Evolutionary conservation across 2,888 invertebrate genomes (phyloP).

Genomic region (Bembecia ichneumoniformis): DNA sequence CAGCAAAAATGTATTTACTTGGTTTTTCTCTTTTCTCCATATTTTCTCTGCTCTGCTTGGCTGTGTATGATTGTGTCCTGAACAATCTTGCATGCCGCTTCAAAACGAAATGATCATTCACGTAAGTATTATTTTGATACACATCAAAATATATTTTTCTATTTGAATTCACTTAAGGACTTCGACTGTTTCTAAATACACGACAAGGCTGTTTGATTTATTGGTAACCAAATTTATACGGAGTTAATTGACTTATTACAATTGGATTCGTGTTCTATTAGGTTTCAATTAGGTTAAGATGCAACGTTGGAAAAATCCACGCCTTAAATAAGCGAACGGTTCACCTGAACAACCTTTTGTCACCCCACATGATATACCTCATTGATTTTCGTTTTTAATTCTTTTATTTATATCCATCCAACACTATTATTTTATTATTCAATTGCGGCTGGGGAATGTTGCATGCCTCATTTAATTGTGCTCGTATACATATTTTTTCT

Average conservation of each 20-base stretch:
- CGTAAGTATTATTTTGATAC: slow-evolving; percentile 80
- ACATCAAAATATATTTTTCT: slow-evolving; percentile 46
- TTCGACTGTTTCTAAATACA: slow-evolving; percentile 11
- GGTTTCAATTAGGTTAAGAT: slow-evolving; percentile 21
- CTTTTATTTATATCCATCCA: slow-evolving; percentile 58
- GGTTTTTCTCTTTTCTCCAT: slow-evolving; percentile 84
- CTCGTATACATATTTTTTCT: slow-evolving; percentile 21
- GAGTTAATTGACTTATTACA: slow-evolving; percentile 1
- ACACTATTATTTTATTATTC: slow-evolving; percentile 54
- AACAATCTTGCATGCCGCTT: slow-evolving; percentile 84
- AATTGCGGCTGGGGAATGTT: slow-evolving; percentile 71
- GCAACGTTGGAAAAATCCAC: slow-evolving; percentile 18
- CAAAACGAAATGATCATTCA: slow-evolving; percentile 80
- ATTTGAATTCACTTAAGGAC: slow-evolving; percentile 17
- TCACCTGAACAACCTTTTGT: slow-evolving; percentile 49
- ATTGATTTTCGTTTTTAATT: slow-evolving; percentile 32
- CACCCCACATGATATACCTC: slow-evolving; percentile 45
- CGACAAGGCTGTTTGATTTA: slow-evolving; percentile 3
- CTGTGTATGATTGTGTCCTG: slow-evolving; percentile 87
- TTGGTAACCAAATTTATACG: not conserved
- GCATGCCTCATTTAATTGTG: slow-evolving; percentile 49
- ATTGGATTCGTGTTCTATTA: slow-evolving; percentile 4
- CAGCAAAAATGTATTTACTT: slow-evolving; percentile 78
- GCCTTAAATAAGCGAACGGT: slow-evolving; percentile 10
- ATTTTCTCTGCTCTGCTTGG: slow-evolving; percentile 88